A percentile compares a stretch with the other conserved stretches of the same genome.
These are phyloP conservation scores for Platorchestia sp. DNA, from an alignment of 1,140 invertebrate genomes.

Conservation along the genomic window DNA sequence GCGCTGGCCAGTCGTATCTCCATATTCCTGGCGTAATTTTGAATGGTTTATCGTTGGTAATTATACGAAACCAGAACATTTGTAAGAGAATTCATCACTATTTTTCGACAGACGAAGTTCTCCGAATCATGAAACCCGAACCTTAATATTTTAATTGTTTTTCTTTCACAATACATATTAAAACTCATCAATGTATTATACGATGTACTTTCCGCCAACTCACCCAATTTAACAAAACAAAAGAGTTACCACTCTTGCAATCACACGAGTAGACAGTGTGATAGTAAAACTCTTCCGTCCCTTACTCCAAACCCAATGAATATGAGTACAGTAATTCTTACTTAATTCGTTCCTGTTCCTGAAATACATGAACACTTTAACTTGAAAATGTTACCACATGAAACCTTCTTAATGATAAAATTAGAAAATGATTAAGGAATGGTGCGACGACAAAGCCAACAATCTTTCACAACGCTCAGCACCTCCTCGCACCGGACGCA, in stretches of 20 bases:
- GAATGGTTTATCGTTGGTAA: no score
- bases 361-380: neutral
- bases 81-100: neutral
- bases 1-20: no score
- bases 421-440: neutral
- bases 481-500: neutral
- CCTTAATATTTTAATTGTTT: neutral
- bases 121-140: neutral
- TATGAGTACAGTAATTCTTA: neutral
- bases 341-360: neutral
- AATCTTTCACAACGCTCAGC: neutral
- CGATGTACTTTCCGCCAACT: neutral
- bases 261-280: neutral
- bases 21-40: no score
- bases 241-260: neutral
- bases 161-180: neutral
- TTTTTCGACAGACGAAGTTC: neutral
- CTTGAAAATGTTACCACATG: neutral
- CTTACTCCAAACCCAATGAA: neutral
- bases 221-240: neutral
- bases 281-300: neutral
- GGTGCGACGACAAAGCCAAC: neutral
- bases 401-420: neutral
- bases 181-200: neutral
- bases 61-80: no score